These are phyloP conservation scores for Plutomurus gul DNA, from an alignment of 1,140 invertebrate species.

Conservation along the genomic window DNA sequence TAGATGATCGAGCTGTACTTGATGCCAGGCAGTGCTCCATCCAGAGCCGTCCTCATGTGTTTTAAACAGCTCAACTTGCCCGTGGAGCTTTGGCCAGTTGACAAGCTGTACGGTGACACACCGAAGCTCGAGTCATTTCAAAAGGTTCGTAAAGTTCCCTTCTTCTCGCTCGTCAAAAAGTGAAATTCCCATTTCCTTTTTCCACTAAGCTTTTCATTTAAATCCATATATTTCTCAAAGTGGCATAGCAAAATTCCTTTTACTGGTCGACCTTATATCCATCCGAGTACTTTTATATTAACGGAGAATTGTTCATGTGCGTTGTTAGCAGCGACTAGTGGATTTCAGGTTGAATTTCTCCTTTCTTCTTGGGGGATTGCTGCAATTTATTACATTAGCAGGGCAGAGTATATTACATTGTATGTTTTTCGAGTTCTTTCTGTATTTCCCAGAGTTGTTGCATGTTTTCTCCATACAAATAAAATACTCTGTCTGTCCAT, in stretches of 20 bases:
- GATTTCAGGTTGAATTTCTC: background rate
- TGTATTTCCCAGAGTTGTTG: too few relatives aligned
- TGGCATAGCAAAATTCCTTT: too few relatives aligned
- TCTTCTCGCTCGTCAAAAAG: background rate
- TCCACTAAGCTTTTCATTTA: background rate
- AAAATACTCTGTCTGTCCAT: too few relatives aligned
- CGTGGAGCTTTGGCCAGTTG: constrained; percentile 55
- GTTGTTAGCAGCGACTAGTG: too few relatives aligned
- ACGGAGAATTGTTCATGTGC: background rate
- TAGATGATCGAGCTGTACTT: constrained; percentile 55
- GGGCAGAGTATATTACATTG: too few relatives aligned
- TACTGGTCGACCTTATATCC: too few relatives aligned
- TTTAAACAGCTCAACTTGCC: constrained; percentile 55
- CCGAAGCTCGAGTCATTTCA: constrained; percentile 56
- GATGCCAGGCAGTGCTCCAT: constrained; percentile 55
- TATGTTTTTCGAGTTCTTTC: too few relatives aligned
- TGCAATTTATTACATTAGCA: background rate
- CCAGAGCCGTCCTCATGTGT: constrained; percentile 55
- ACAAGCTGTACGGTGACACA: constrained; percentile 55
- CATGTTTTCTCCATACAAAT: too few relatives aligned
- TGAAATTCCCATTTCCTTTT: constrained; percentile 3
- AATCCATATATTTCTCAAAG: too few relatives aligned
- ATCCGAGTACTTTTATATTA: too few relatives aligned
- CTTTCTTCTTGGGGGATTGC: background rate
- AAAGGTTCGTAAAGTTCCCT: constrained; percentile 50